A percentile compares a stretch with the other conserved stretches of the same genome.
phyloP scores from a whole-genome alignment of 2,888 invertebrate species.

The Diadegma fenestrale region DNA sequence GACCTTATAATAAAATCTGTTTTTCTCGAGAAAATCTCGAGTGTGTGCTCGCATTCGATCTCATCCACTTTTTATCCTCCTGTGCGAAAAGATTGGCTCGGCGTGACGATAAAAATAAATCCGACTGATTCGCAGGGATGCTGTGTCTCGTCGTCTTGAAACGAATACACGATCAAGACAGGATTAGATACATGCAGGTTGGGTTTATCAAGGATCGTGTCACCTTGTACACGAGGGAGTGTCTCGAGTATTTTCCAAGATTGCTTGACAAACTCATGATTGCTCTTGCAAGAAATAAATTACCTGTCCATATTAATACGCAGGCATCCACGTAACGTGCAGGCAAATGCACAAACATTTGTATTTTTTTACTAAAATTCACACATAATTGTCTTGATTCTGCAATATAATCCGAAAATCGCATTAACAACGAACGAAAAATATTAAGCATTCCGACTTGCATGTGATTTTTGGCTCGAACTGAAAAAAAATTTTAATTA shows the following conservation, averaged over 20 bases:
- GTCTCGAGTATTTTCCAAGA: conserved; percentile 34
- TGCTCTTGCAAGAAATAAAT: conserved; percentile 34
- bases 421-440: background rate
- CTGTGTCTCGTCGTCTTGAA: background rate
- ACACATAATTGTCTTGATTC: background rate
- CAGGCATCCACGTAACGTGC: background rate
- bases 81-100: conserved; percentile 23
- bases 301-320: background rate
- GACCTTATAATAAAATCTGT: conserved; percentile 6
- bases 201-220: conserved; percentile 40
- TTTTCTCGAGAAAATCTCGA: background rate
- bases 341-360: background rate
- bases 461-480: background rate
- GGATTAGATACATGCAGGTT: conserved; percentile 28
- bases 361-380: no score
- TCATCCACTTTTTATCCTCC: conserved; percentile 24
- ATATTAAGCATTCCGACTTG: background rate
- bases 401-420: background rate
- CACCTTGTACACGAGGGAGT: conserved; percentile 25
- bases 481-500: background rate
- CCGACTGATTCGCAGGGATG: conserved; percentile 28
- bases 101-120: conserved; percentile 47
- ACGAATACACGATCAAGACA: conserved; percentile 32
- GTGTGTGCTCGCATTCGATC: conserved; percentile 1
- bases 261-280: conserved; percentile 38